These are phyloP conservation scores for Drosophila mayri DNA, from an alignment of 1,140 invertebrate species.

Conservation along the genomic window DNA sequence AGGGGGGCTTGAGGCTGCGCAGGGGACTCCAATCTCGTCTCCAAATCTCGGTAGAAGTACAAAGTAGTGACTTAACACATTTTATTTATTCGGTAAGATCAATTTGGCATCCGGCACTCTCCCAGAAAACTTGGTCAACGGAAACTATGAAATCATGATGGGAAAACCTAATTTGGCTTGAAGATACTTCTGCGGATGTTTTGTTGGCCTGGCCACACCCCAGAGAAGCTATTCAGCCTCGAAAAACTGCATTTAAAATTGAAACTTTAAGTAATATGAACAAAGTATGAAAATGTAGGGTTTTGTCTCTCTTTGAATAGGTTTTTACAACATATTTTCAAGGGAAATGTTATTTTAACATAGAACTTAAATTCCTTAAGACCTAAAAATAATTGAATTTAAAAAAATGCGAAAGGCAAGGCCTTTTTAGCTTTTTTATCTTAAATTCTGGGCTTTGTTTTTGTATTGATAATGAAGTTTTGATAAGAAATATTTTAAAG, in stretches of 20 bases:
- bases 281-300: not conserved
- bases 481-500: not conserved
- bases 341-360: not conserved
- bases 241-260: not conserved
- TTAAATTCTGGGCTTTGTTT: not conserved
- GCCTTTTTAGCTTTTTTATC: not conserved
- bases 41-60: slow-evolving; percentile 8
- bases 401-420: not conserved
- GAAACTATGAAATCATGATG: slow-evolving; percentile 9
- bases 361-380: not conserved
- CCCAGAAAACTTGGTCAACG: slow-evolving; percentile 14
- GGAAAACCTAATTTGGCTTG: slow-evolving; percentile 21
- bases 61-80: slow-evolving; percentile 34
- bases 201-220: slow-evolving; percentile 15
- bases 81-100: slow-evolving; percentile 13
- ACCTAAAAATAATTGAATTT: not conserved
- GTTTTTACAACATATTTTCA: not conserved
- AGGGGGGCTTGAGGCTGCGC: slow-evolving; percentile 12
- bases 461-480: not conserved
- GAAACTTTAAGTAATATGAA: not conserved
- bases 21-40: slow-evolving; percentile 15
- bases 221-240: not conserved
- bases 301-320: not conserved
- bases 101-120: slow-evolving; percentile 20
- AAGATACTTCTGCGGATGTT: slow-evolving; percentile 13